Percentiles rank a stretch among this genome's conserved stretches.
phyloP scores from a whole-genome alignment of 1,140 invertebrate genomes.

The Achroia grisella region DNA sequence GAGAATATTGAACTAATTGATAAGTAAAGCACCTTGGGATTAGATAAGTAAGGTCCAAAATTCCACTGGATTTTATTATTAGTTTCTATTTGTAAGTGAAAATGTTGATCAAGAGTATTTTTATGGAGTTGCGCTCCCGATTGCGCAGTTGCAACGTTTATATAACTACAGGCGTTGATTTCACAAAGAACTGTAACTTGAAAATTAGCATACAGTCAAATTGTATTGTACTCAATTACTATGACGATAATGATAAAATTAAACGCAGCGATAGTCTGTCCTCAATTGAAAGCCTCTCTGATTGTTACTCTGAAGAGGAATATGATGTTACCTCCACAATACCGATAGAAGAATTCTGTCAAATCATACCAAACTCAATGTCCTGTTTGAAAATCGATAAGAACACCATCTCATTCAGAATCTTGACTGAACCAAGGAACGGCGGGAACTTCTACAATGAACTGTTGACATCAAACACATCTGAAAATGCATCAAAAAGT shows the following conservation, averaged over 20 bases:
- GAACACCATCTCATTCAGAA: slow-evolving; percentile 63
- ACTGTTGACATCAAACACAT: slow-evolving; percentile 45
- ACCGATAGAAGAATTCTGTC: slow-evolving; percentile 57
- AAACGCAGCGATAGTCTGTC: slow-evolving; percentile 51
- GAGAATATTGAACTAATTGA: slow-evolving; percentile 46
- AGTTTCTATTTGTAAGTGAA: slow-evolving; percentile 24
- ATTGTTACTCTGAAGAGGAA: slow-evolving; percentile 51
- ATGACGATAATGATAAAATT: slow-evolving; percentile 37
- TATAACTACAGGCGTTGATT: slow-evolving; percentile 62
- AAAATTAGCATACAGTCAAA: slow-evolving; percentile 68
- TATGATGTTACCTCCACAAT: slow-evolving; percentile 45
- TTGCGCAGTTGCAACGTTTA: slow-evolving; percentile 74
- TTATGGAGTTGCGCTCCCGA: slow-evolving; percentile 73
- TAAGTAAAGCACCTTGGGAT: slow-evolving; percentile 38
- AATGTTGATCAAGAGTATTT: slow-evolving; percentile 66
- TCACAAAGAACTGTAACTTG: slow-evolving; percentile 56
- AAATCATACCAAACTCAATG: slow-evolving; percentile 66
- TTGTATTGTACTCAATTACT: slow-evolving; percentile 64
- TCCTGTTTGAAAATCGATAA: slow-evolving; percentile 64
- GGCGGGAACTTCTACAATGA: slow-evolving; percentile 73
- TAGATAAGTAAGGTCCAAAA: slow-evolving; percentile 5
- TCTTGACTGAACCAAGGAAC: slow-evolving; percentile 61
- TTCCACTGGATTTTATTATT: slow-evolving; percentile 10
- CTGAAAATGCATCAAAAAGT: slow-evolving; percentile 24
- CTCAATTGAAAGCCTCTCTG: slow-evolving; percentile 59